phyloP scores from a whole-genome alignment of 2,797 vertebrate genomes.

The Euthynnus affinis region DNA sequence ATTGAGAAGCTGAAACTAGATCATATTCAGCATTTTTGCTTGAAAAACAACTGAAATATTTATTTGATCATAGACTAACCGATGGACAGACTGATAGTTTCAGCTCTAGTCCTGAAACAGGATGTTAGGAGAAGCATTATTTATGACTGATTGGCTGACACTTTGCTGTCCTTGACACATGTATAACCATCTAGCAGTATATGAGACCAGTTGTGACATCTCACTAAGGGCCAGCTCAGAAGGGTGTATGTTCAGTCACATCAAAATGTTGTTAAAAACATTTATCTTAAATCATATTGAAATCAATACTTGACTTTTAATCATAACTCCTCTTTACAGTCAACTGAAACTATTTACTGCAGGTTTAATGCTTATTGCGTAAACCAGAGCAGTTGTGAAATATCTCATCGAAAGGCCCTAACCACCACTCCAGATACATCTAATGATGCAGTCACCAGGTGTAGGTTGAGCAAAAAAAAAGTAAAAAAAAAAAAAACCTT shows the following conservation, averaged over 20 bases:
- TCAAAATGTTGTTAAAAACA: no score
- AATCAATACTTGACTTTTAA: no score
- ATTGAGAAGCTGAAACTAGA: neutral
- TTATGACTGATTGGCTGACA: neutral
- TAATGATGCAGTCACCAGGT: slow-evolving; percentile 41
- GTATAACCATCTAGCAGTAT: no score
- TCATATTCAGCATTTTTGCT: neutral
- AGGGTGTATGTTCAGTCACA: no score
- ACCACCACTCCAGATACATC: neutral
- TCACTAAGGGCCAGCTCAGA: no score
- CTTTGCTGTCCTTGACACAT: no score
- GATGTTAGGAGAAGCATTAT: neutral
- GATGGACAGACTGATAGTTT: neutral
- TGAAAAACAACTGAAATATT: neutral
- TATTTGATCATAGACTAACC: neutral
- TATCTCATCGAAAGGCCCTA: neutral
- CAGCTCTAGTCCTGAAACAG: neutral
- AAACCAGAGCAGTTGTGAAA: neutral
- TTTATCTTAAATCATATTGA: no score
- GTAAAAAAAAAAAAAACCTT: slow-evolving; percentile 6
- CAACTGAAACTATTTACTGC: neutral
- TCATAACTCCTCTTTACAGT: no score
- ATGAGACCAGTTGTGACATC: no score
- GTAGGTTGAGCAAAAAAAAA: slow-evolving; percentile 13
- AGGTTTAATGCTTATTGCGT: neutral